Percentiles rank a stretch among this genome's conserved stretches.
These are phyloP conservation scores for Rhabdornis inornatus DNA, from an alignment of 2,113 vertebrate genomes.

Conservation along the genomic window DNA sequence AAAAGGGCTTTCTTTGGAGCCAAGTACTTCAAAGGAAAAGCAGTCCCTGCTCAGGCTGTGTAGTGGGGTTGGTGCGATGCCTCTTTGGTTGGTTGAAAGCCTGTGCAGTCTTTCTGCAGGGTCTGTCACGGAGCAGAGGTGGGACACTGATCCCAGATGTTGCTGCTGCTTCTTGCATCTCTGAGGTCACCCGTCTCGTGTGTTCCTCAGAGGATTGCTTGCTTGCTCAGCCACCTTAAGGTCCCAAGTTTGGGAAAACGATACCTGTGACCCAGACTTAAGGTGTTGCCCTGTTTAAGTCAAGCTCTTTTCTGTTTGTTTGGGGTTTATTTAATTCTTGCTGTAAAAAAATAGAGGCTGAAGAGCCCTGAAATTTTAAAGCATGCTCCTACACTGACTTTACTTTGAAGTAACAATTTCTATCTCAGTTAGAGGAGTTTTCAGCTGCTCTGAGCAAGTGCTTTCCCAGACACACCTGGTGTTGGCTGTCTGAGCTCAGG, in stretches of 20 bases:
- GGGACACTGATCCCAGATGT: fast-evolving
- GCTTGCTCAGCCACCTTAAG: neutral
- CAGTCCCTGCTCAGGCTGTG: neutral
- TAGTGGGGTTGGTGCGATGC: neutral
- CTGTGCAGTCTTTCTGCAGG: neutral
- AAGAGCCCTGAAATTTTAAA: neutral
- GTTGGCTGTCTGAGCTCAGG: slow-evolving; percentile 21
- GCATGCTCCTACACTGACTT: neutral
- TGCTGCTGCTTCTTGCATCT: neutral
- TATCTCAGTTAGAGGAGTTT: neutral
- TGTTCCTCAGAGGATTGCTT: neutral
- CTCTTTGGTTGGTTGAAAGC: neutral
- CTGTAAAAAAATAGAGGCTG: neutral
- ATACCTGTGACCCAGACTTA: neutral
- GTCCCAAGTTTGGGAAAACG: neutral
- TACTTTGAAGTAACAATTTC: neutral
- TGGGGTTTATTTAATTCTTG: neutral
- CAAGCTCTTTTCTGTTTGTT: neutral
- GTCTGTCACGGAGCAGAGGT: neutral
- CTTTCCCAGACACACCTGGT: slow-evolving; percentile 29
- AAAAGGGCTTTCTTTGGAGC: slow-evolving; percentile 6
- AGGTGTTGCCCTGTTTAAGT: neutral
- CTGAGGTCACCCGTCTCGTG: fast-evolving
- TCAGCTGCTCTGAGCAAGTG: neutral
- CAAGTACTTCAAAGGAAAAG: neutral